Percentiles rank a stretch among this genome's conserved stretches.
Conservation (phyloP, 2,797 vertebrate genomes). For the Aldrovandia affinis region DNA sequence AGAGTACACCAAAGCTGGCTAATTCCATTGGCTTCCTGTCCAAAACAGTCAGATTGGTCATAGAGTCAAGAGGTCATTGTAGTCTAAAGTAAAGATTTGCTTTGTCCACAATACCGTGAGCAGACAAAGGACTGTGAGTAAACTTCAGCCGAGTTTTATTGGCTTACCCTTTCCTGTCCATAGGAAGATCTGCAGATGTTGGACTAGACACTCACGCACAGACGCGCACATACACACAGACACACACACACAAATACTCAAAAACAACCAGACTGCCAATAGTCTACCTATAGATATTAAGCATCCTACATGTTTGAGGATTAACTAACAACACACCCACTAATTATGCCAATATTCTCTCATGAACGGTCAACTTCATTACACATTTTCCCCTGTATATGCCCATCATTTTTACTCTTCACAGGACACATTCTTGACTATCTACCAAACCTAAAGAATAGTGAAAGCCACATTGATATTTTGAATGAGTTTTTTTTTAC, state of each 20-base stretch:
- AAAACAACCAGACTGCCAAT: not conserved
- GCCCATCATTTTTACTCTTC: not conserved
- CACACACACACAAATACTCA: slow-evolving; percentile 15
- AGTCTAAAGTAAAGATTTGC: slow-evolving; percentile 74
- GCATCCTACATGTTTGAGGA: not conserved
- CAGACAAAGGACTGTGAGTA: slow-evolving; percentile 73
- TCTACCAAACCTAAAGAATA: not conserved
- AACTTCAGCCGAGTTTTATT: slow-evolving; percentile 68
- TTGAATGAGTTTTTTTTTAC: not conserved
- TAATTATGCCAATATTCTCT: not conserved
- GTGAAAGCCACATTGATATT: not conserved
- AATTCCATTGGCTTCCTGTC: slow-evolving; percentile 22
- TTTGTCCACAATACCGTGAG: slow-evolving; percentile 66
- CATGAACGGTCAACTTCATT: not conserved
- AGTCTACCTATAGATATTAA: not conserved
- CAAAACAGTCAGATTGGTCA: slow-evolving; percentile 46
- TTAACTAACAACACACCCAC: not conserved
- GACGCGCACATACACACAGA: slow-evolving; percentile 32
- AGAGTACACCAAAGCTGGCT: not conserved
- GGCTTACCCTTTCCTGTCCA: slow-evolving; percentile 65
- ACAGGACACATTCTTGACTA: not conserved
- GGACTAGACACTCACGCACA: slow-evolving; percentile 32
- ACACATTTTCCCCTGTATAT: not conserved
- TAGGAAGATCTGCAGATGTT: slow-evolving; percentile 68
- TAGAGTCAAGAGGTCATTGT: slow-evolving; percentile 71